A percentile compares a stretch with the other conserved stretches of the same genome.
phyloP scores from a whole-genome alignment of 2,113 vertebrate species.

The Phylloscopus trochilus region DNA sequence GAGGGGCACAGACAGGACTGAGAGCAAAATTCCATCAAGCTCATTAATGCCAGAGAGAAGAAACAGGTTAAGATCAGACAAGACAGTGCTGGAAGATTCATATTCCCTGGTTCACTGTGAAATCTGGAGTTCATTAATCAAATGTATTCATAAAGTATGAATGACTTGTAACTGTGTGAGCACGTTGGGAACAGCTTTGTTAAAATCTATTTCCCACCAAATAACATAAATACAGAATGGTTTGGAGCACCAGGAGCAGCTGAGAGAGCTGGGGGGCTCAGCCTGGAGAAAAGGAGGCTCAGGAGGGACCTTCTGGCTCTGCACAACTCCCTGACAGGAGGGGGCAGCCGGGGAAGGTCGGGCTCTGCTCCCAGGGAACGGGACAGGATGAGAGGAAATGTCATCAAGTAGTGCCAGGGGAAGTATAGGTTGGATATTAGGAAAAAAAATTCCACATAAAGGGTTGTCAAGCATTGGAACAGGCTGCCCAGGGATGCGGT shows the following conservation, averaged over 20 bases:
- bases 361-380: neutral
- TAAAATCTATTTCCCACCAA: neutral
- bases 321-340: neutral
- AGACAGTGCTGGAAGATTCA: neutral
- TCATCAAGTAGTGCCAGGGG: neutral
- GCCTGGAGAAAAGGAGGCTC: neutral
- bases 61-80: neutral
- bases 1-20: neutral
- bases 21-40: neutral
- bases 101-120: neutral
- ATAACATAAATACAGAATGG: neutral
- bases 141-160: neutral
- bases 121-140: neutral
- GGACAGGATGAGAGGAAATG: rapidly evolving
- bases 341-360: rapidly evolving
- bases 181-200: neutral
- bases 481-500: neutral
- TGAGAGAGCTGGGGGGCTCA: neutral
- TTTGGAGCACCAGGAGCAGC: neutral
- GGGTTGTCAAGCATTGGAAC: neutral
- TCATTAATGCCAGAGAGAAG: neutral
- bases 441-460: neutral
- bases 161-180: neutral
- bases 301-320: neutral
- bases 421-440: neutral